phyloP scores from a whole-genome alignment of 2,888 invertebrate genomes.

The Schizaphis graminum region DNA sequence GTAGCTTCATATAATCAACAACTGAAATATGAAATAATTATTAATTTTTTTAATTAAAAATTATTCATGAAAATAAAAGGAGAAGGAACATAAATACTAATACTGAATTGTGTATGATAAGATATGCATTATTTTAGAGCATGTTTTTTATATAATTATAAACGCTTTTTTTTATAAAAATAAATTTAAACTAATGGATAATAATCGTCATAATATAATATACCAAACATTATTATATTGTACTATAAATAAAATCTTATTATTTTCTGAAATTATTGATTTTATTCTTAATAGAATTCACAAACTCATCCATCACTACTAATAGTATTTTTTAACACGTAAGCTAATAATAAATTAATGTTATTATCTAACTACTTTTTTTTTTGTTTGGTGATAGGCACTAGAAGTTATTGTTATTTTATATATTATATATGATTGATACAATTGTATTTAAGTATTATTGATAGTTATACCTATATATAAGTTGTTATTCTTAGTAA shows the following conservation, averaged over 20 bases:
- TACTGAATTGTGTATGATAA: too few species aligned
- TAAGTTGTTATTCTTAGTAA: background rate
- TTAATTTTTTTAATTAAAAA: too few species aligned
- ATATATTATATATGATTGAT: constrained; percentile 8
- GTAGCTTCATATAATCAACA: too few species aligned
- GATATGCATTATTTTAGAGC: too few species aligned
- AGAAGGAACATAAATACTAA: too few species aligned
- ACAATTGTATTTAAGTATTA: background rate
- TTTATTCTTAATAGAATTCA: background rate
- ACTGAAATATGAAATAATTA: too few species aligned
- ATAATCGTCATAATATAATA: background rate
- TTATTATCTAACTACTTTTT: background rate
- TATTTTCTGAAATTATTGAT: background rate
- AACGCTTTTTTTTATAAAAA: too few species aligned
- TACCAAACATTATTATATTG: background rate
- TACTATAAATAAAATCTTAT: background rate
- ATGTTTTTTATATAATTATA: too few species aligned
- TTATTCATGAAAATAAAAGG: too few species aligned
- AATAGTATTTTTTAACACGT: background rate
- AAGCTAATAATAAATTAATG: constrained; percentile 10
- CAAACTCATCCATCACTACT: background rate
- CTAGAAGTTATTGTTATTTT: constrained; percentile 37
- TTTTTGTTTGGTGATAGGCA: constrained; percentile 20
- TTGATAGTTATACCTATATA: background rate
- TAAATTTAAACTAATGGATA: too few species aligned